Percentiles rank a stretch among this genome's conserved stretches.
Evolutionary conservation across 2,113 vertebrate genomes (phyloP).

Genomic region (Silurus glanis): DNA sequence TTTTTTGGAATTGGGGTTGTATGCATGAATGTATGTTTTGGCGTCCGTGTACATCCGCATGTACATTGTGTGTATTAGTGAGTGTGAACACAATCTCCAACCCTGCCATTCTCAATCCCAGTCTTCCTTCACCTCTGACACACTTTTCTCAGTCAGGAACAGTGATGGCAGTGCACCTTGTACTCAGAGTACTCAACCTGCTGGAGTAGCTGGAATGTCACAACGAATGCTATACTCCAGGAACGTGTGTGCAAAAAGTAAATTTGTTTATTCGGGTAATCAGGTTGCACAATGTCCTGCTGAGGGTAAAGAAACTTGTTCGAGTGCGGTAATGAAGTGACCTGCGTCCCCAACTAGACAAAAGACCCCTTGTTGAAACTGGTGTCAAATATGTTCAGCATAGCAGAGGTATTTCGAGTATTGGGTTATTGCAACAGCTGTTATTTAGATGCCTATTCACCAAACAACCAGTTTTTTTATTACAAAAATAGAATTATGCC

Average conservation of each 20-base stretch:
- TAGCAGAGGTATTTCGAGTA: background rate
- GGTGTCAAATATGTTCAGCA: constrained; percentile 11
- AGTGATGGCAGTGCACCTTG: constrained; percentile 16
- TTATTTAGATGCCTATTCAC: background rate
- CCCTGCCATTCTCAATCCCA: constrained; percentile 2
- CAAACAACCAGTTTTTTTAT: background rate
- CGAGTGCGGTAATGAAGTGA: constrained; percentile 20
- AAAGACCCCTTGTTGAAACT: constrained; percentile 22
- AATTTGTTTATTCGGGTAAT: constrained; percentile 37
- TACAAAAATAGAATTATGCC: background rate
- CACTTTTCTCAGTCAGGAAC: constrained; percentile 17
- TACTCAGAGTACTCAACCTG: constrained; percentile 31
- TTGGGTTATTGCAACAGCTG: background rate
- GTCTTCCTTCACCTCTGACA: constrained; percentile 26
- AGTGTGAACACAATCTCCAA: background rate
- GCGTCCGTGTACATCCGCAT: background rate
- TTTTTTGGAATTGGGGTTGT: too few relatives aligned
- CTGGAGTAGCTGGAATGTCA: constrained; percentile 29
- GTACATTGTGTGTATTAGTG: background rate
- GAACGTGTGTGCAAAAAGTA: constrained; percentile 13
- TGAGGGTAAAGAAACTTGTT: constrained; percentile 14
- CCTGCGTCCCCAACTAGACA: constrained; percentile 17
- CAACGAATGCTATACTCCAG: constrained; percentile 18
- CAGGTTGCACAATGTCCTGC: constrained; percentile 25
- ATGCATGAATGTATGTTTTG: background rate